These are phyloP conservation scores for Smutsia temminckii DNA, from an alignment of 2,797 vertebrate genomes.

Conservation along the genomic window DNA sequence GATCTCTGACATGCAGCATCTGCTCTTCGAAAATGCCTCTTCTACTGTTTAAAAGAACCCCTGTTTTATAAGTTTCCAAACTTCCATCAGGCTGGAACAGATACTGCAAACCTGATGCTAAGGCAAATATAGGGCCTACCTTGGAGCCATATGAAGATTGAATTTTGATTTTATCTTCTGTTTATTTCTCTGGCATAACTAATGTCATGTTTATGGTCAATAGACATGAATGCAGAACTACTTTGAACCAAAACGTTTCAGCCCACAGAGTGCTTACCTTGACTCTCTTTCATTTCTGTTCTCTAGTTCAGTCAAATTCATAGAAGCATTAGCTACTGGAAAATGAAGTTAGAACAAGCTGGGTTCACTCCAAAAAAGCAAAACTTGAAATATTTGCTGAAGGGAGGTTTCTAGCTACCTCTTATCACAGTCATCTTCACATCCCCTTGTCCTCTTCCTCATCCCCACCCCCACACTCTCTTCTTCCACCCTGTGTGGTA, in stretches of 20 bases:
- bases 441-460: background rate
- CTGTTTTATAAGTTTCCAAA: conserved; percentile 33
- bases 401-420: background rate
- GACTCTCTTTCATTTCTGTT: conserved; percentile 46
- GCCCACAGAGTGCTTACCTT: background rate
- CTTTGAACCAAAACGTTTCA: background rate
- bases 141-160: background rate
- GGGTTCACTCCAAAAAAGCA: conserved; percentile 37
- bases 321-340: conserved; percentile 26
- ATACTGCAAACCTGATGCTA: background rate
- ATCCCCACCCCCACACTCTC: background rate
- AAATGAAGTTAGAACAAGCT: conserved; percentile 61
- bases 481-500: background rate
- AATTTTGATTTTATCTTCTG: conserved; percentile 59
- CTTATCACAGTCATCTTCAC: background rate
- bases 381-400: conserved; percentile 51
- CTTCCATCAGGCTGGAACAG: background rate
- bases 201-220: conserved; percentile 34
- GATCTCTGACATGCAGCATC: background rate
- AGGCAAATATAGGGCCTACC: conserved; percentile 3
- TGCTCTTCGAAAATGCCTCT: background rate
- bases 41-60: background rate
- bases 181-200: conserved; percentile 48
- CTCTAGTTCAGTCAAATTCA: conserved; percentile 33
- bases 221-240: background rate